Evolutionary conservation across 1,140 invertebrate species (phyloP).

Genomic region (Cylas formicarius): DNA sequence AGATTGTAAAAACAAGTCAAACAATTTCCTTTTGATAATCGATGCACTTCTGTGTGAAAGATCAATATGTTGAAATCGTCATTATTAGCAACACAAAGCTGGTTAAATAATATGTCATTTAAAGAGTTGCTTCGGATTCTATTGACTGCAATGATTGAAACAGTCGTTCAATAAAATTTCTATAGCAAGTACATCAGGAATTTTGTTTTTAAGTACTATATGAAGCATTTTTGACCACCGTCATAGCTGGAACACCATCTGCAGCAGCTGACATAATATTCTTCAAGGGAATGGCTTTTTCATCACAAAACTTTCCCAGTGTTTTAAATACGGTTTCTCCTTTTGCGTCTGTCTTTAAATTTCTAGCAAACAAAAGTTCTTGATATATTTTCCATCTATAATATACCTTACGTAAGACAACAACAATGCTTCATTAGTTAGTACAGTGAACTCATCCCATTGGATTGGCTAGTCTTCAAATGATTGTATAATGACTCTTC

Average conservation of each 20-base stretch:
- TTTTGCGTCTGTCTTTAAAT: constrained; percentile 20
- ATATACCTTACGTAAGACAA: constrained; percentile 21
- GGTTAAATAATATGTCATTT: constrained; percentile 33
- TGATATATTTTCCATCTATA: constrained; percentile 16
- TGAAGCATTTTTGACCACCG: constrained; percentile 5
- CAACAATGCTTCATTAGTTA: constrained; percentile 18
- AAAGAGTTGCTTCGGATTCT: constrained; percentile 27
- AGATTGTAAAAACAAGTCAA: too few species aligned
- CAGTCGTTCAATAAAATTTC: constrained; percentile 15
- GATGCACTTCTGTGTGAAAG: too few species aligned
- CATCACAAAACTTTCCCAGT: constrained; percentile 28
- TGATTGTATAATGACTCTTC: constrained; percentile 33
- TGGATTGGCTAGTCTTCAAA: constrained; percentile 35
- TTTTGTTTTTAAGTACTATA: constrained; percentile 2
- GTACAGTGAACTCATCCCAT: too few species aligned
- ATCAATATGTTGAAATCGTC: too few species aligned
- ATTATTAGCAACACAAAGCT: constrained; percentile 34
- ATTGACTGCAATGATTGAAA: constrained; percentile 27
- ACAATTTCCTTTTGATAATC: too few species aligned
- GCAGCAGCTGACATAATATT: constrained; percentile 30
- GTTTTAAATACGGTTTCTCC: constrained; percentile 36
- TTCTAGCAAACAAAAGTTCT: constrained; percentile 25
- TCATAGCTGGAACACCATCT: constrained; percentile 25
- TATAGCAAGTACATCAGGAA: constrained; percentile 15
- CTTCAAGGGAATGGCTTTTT: constrained; percentile 26